Base-by-base conservation (phyloP, 2,888 invertebrate genomes). In the Acleris literana region DNA sequence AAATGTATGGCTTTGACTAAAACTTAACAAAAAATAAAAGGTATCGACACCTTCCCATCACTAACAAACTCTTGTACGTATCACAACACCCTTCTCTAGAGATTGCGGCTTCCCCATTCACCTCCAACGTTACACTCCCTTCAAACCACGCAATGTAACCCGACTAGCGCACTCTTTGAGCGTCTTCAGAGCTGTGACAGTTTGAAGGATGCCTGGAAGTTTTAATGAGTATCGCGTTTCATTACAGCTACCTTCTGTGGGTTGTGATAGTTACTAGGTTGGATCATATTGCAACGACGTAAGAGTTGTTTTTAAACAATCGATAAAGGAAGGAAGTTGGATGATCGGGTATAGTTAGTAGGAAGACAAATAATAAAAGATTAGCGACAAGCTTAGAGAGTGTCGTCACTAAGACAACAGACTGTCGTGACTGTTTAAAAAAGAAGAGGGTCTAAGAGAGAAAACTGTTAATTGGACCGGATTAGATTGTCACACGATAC, bases 191-290 rank as follows among this genome's bases (percentile, higher is more conserved):
- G 43, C 48, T 49, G 66, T 64, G 72, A 71, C 70, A 72, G 72
- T 64, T 70, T 72, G 71, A 69, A 69, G 63, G 70, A 43, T 69
- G 60, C 55, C 59, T 59, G 53, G 46, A 80, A 78, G 72, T 82
- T 80, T 78, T 80, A 81, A 82, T 79, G 79, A 78, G 69, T 77
- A 76, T 79, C 74, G 64, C 54, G 68, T 81, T 81, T 76, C 76
- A 72, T 75, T 74, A 65, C 44, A 67, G 58, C 54, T 59, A 63
- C 58, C 55, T 56, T 9, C 68, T 63, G 63, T 69, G 66, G 64
- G 61, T 61, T 46, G n/a, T 20, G 20, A 22, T 63, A 61, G 65
- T 71, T 69, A 58, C 53, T 39, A 53, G 17, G 11, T 7, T 61
- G 46, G 29, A 44, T 48, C 33, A n/a, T 61, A 22, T 52, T 9